Evolutionary conservation across 2,113 vertebrate genomes (phyloP).

Genomic region (Ochotona princeps): DNA sequence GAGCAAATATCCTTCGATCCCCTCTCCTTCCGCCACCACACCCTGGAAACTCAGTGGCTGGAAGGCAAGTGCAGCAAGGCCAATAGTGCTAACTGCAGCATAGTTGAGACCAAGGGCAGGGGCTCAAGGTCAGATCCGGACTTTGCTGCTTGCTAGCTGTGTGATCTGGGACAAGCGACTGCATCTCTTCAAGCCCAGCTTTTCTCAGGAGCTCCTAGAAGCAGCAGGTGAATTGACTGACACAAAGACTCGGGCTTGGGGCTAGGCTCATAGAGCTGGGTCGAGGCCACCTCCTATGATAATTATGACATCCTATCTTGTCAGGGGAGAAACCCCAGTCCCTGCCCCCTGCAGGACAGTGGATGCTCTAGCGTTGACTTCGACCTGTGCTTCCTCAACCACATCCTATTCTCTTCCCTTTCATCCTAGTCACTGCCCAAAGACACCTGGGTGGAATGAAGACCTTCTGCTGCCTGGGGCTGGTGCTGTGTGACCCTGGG

Average conservation of each 20-base stretch:
- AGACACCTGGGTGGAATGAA: not conserved
- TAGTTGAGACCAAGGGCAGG: not conserved
- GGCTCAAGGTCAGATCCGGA: not conserved
- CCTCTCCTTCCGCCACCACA: too few species aligned
- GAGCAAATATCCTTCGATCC: not conserved
- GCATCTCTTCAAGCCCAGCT: not conserved
- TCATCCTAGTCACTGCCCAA: not conserved
- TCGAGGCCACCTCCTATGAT: rapidly evolving
- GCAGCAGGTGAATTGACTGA: not conserved
- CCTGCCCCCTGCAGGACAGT: rapidly evolving
- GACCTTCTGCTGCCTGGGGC: not conserved
- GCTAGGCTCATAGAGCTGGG: not conserved
- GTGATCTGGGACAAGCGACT: not conserved
- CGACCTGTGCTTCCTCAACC: not conserved
- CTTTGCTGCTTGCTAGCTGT: not conserved
- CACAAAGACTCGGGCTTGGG: not conserved
- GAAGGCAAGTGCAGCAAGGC: not conserved
- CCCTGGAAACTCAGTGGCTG: not conserved
- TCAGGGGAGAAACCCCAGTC: not conserved
- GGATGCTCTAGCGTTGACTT: not conserved
- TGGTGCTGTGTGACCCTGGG: not conserved
- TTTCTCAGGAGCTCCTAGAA: not conserved
- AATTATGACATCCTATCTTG: not conserved
- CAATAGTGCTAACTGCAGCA: not conserved
- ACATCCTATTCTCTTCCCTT: not conserved